Base-by-base conservation (phyloP, 2,888 invertebrate species). In the Agonopterix arenella region DNA sequence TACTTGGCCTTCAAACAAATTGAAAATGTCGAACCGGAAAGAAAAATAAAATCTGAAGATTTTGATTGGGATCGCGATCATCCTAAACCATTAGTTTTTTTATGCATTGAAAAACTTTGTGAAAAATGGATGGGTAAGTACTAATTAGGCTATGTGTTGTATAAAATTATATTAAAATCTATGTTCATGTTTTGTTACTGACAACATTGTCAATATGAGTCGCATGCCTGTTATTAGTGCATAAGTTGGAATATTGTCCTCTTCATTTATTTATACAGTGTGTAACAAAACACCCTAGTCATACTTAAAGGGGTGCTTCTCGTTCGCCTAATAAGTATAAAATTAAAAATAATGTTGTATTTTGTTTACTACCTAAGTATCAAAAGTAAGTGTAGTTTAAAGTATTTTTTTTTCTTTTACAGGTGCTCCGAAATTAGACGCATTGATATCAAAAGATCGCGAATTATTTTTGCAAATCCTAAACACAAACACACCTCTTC, bases 21-120 rank as follows among this genome's bases (percentile, higher is more conserved):
- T 43, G 66, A 52, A 54, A 70, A 55, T 59, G 71, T 73, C 28
- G 91, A 91, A 72, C 59, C 66, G 3, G 51, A 62, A 41, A 70
- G 91, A 57, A 81, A 76, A 67, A 56, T 91, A 13, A 73, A 84
- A 55, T 64, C 91, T 0, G 91, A 92, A 74, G 61, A 84, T 53
- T 90, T 92, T 57, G 68, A 80, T 28, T 92, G 91, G 91, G 86
- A 91, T 64, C 54, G 56, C 8, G 75, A 84, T 45, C 78, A 86
- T 49, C 85, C 88, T 36, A 89, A 90, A 55, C 59, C 84, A 4
- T 76, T 92, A 41, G 73, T 80, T 8, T 68, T 72, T 8, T 60
- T 89, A 45, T 91, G 91, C 60, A 80, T 91, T 37, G 73, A 83
- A 62, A 80, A 82, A 52, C 70, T 92, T 50, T 75, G 84, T 44